Conservation (phyloP, 2,113 vertebrate species). For the Hippocampus guttulatus region DNA sequence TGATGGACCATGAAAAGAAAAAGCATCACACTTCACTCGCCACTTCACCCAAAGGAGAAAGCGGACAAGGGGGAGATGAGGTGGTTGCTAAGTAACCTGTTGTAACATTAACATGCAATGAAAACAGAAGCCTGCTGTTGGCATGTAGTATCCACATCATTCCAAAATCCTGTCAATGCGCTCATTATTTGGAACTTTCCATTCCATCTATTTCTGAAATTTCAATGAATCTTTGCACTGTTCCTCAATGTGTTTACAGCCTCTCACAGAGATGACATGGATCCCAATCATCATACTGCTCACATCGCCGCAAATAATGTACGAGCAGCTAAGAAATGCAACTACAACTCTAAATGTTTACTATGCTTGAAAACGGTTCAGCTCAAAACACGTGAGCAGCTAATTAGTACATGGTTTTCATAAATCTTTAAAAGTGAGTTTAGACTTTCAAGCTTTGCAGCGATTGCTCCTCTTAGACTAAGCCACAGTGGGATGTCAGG, state of each 20-base stretch:
- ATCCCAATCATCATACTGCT: background rate
- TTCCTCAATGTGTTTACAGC: background rate
- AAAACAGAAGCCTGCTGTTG: conserved; percentile 63
- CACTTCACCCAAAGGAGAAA: conserved; percentile 53
- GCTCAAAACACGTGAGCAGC: background rate
- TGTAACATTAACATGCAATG: conserved; percentile 65
- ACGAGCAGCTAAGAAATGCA: background rate
- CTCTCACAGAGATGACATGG: background rate
- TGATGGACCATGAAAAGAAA: conserved; percentile 49
- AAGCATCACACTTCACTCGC: conserved; percentile 53
- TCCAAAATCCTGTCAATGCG: conserved; percentile 5
- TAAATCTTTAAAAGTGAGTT: conserved; percentile 50
- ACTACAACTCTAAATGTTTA: background rate
- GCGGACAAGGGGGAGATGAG: conserved; percentile 6
- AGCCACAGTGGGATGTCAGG: conserved; percentile 19
- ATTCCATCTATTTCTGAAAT: background rate
- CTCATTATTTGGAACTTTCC: background rate
- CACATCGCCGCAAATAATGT: background rate
- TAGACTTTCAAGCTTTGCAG: conserved; percentile 31
- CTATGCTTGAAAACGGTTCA: conserved; percentile 2
- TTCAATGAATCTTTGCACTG: background rate
- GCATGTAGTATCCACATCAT: conserved; percentile 46
- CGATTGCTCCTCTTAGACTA: conserved; percentile 33
- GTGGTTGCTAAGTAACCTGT: conserved; percentile 66
- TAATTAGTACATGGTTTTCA: background rate